Percentiles rank a stretch among this genome's conserved stretches.
These are phyloP conservation scores for Phymorhynchus buccinoides DNA, from an alignment of 1,140 invertebrate genomes.

Conservation along the genomic window DNA sequence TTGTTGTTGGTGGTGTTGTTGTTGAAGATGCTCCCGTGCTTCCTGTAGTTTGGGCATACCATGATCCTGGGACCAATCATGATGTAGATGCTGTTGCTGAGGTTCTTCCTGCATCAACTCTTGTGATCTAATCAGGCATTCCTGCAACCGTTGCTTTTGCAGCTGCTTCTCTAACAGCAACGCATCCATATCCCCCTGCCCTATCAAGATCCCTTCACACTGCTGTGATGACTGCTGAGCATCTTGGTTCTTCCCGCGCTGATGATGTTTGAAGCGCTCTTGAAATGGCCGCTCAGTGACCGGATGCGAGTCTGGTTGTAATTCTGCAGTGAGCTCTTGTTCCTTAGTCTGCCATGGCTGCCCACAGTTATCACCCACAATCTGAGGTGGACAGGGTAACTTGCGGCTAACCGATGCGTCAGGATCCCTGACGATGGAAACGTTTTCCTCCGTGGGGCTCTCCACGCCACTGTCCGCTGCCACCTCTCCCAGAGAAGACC, in stretches of 20 bases:
- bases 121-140: not conserved
- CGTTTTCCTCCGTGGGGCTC: not conserved
- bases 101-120: not conserved
- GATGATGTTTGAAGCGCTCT: not conserved
- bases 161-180: not conserved
- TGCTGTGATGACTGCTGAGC: too few relatives aligned
- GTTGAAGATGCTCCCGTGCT: too few relatives aligned
- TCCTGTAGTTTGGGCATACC: too few relatives aligned
- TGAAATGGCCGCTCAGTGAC: not conserved
- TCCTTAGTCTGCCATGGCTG: not conserved
- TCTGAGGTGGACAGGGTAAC: too few relatives aligned
- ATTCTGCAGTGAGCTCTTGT: not conserved
- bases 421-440: not conserved
- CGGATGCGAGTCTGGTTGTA: not conserved
- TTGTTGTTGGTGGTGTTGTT: too few relatives aligned
- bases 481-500: not conserved
- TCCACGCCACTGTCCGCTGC: not conserved
- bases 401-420: not conserved
- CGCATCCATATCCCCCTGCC: too few relatives aligned
- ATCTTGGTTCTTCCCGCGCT: too few relatives aligned
- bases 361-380: too few relatives aligned
- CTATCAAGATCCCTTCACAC: too few relatives aligned
- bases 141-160: not conserved
- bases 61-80: not conserved
- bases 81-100: constrained; percentile 13